A percentile compares a stretch with the other conserved stretches of the same genome.
Evolutionary conservation across 1,140 invertebrate species (phyloP).

Genomic region (Gryllus bimaculatus): DNA sequence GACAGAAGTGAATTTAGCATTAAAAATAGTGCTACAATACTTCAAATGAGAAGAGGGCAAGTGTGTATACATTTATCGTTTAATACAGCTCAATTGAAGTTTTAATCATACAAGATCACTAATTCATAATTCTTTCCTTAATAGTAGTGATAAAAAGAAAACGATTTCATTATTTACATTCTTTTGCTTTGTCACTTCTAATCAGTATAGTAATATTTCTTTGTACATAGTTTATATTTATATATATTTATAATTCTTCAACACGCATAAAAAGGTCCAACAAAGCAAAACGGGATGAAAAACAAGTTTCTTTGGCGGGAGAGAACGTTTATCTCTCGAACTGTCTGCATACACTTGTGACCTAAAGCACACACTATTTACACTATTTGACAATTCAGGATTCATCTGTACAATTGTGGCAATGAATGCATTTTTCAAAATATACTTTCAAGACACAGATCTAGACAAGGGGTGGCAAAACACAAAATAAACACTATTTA

Average conservation of each 20-base stretch:
- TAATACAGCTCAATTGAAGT: neutral
- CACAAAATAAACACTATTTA: neutral
- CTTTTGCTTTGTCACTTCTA: slow-evolving; percentile 2
- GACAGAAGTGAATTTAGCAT: neutral
- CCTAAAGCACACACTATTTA: slow-evolving; percentile 4
- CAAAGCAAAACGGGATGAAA: slow-evolving; percentile 4
- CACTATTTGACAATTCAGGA: neutral
- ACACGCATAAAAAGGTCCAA: slow-evolving; percentile 4
- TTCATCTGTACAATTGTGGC: neutral
- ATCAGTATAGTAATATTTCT: slow-evolving; percentile 6
- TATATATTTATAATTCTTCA: slow-evolving; percentile 2
- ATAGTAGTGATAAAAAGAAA: slow-evolving; percentile 6
- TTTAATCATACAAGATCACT: neutral
- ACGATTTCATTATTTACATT: neutral
- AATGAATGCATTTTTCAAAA: neutral
- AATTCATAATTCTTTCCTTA: neutral
- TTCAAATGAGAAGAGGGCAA: neutral
- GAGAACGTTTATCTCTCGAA: neutral
- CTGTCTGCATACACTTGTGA: neutral
- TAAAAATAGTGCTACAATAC: neutral
- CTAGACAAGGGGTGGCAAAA: neutral
- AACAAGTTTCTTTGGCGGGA: slow-evolving; percentile 3
- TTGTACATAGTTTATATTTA: slow-evolving; percentile 1
- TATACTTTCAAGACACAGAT: slow-evolving; percentile 1
- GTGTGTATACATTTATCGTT: neutral